These are phyloP conservation scores for Aethes cnicana DNA, from an alignment of 2,888 invertebrate species.

Conservation along the genomic window DNA sequence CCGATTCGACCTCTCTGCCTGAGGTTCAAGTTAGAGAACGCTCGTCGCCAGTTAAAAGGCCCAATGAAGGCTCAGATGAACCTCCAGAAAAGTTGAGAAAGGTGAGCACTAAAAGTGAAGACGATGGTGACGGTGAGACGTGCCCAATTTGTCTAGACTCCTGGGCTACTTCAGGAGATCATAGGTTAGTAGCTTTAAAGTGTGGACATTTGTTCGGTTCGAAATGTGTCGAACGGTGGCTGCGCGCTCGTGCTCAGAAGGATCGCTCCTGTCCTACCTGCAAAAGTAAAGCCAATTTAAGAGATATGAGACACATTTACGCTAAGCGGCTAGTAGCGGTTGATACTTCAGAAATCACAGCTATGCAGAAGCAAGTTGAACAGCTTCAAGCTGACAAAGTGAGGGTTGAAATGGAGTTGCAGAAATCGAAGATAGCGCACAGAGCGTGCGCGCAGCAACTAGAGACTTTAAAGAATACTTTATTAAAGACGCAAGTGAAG, in stretches of 20 bases:
- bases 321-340: constrained; percentile 88
- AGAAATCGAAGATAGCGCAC: constrained; percentile 62
- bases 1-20: constrained; percentile 39
- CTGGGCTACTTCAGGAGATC: constrained; percentile 93
- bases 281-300: constrained; percentile 86
- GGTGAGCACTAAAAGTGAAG: constrained; percentile 43
- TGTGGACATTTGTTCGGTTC: constrained; percentile 97
- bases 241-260: constrained; percentile 77
- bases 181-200: constrained; percentile 91
- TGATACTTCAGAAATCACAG: constrained; percentile 90
- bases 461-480: constrained; percentile 53
- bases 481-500: constrained; percentile 59
- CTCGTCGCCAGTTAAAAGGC: constrained; percentile 13
- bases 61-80: constrained; percentile 39
- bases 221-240: constrained; percentile 90
- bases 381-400: constrained; percentile 81
- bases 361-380: constrained; percentile 84
- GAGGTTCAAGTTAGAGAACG: constrained; percentile 26
- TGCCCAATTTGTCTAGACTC: constrained; percentile 95
- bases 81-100: constrained; percentile 62
- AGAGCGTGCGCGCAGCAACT: constrained; percentile 55
- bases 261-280: constrained; percentile 93
- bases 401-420: constrained; percentile 84
- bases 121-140: constrained; percentile 85
- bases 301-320: constrained; percentile 90